phyloP scores from a whole-genome alignment of 2,888 invertebrate species.

The Brachyopa scutellaris region DNA sequence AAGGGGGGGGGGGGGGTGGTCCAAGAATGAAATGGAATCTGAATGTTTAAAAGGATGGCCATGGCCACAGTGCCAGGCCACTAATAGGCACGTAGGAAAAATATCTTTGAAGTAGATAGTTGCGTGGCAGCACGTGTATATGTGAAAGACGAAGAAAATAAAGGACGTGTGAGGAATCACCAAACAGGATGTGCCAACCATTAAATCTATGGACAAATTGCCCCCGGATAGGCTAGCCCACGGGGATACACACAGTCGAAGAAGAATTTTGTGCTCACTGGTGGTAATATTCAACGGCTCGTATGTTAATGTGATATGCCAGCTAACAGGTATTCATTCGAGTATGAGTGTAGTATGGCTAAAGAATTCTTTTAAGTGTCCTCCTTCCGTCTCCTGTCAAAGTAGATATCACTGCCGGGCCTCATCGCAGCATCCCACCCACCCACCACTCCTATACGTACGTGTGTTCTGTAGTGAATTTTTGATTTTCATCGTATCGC shows the following conservation, averaged over 20 bases:
- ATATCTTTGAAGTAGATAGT: constrained; percentile 70
- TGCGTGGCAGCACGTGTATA: constrained; percentile 59
- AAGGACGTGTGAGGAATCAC: constrained; percentile 67
- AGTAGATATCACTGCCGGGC: constrained; percentile 53
- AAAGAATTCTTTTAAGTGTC: constrained; percentile 66
- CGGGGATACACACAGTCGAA: constrained; percentile 5
- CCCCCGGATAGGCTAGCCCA: constrained; percentile 54
- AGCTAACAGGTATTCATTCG: constrained; percentile 57
- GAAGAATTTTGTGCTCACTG: constrained; percentile 14
- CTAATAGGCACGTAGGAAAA: constrained; percentile 71
- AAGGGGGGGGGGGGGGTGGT: constrained; percentile 22
- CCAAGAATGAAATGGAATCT: constrained; percentile 63
- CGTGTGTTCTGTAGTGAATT: constrained; percentile 56
- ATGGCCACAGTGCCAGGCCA: constrained; percentile 53
- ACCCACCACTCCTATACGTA: not conserved
- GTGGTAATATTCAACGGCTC: constrained; percentile 70
- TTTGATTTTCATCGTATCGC: constrained; percentile 54
- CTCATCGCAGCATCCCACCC: not conserved
- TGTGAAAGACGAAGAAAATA: constrained; percentile 9
- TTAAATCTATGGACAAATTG: constrained; percentile 72
- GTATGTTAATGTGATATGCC: constrained; percentile 70
- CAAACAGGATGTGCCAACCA: constrained; percentile 71
- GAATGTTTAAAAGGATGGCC: constrained; percentile 68
- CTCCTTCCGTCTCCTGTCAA: constrained; percentile 48
- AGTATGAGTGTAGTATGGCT: too few species aligned